Percentiles rank a stretch among this genome's conserved stretches.
Conservation (phyloP, 2,888 invertebrate species). For the Phorcus lineatus region DNA sequence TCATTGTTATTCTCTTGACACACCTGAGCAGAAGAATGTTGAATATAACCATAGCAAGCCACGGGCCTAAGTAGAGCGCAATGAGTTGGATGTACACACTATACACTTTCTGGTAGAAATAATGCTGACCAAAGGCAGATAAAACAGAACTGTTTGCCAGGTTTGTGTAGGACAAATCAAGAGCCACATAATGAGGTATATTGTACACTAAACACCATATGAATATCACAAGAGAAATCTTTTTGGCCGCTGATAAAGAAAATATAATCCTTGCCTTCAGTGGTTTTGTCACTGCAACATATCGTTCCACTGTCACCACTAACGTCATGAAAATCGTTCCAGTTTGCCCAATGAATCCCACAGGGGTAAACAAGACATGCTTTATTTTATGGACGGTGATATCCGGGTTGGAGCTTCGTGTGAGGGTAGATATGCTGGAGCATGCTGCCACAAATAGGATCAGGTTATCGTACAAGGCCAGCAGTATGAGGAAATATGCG, state of each 20-base stretch:
- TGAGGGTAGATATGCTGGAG: constrained; percentile 13
- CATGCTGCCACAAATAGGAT: constrained; percentile 27
- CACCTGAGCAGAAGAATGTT: constrained; percentile 29
- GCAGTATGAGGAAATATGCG: constrained; percentile 31
- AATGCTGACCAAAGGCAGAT: constrained; percentile 19
- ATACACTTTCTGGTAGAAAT: constrained; percentile 25
- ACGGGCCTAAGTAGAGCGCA: constrained; percentile 29
- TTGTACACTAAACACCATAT: constrained; percentile 21
- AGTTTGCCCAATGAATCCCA: constrained; percentile 29
- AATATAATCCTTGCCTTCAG: constrained; percentile 32
- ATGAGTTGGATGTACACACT: constrained; percentile 29
- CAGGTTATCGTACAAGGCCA: constrained; percentile 34
- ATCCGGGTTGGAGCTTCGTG: background rate
- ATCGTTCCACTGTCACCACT: constrained; percentile 33
- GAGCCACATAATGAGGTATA: constrained; percentile 6
- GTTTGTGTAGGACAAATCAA: background rate
- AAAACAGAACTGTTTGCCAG: background rate
- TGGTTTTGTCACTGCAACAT: constrained; percentile 31
- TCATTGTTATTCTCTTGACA: constrained; percentile 22
- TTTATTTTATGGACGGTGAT: background rate
- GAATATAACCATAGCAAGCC: constrained; percentile 33
- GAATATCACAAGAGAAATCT: constrained; percentile 31
- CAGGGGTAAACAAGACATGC: constrained; percentile 26
- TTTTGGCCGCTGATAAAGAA: constrained; percentile 24
- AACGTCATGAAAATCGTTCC: constrained; percentile 36